phyloP scores from a whole-genome alignment of 2,888 invertebrate genomes.

The Drosophila multiciliata region DNA sequence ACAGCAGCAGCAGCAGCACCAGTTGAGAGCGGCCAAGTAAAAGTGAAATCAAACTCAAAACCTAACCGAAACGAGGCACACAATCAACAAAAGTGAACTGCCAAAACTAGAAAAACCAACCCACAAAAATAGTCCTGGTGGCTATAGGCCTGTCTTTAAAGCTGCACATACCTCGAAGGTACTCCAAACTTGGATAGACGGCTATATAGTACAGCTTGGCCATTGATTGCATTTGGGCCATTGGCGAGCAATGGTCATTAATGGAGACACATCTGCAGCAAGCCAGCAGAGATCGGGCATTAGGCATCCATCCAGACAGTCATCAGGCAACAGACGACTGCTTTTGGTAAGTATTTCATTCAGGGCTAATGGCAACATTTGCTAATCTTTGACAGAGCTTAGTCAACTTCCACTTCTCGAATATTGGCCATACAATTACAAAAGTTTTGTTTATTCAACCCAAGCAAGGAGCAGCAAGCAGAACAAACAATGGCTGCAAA shows the following conservation, averaged over 20 bases:
- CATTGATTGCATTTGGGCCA: conserved; percentile 56
- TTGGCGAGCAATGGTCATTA: conserved; percentile 47
- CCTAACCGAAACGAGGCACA: conserved; percentile 37
- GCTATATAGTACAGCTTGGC: conserved; percentile 7
- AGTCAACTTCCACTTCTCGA: conserved; percentile 56
- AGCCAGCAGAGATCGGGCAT: not conserved
- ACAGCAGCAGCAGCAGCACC: conserved; percentile 10
- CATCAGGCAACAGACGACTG: conserved; percentile 7
- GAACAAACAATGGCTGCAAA: conserved; percentile 39
- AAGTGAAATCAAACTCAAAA: conserved; percentile 61
- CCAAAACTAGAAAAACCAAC: conserved; percentile 33
- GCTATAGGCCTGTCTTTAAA: not conserved
- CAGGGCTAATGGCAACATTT: conserved; percentile 60
- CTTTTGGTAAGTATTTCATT: conserved; percentile 14
- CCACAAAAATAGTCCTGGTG: conserved; percentile 4
- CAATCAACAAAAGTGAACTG: conserved; percentile 55
- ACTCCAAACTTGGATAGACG: conserved; percentile 3
- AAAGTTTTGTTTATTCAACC: conserved; percentile 56
- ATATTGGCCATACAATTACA: conserved; percentile 63
- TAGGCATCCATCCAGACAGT: conserved; percentile 21
- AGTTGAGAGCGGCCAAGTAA: conserved; percentile 42
- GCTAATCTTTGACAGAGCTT: conserved; percentile 67
- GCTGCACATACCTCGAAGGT: conserved; percentile 1
- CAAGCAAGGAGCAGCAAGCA: conserved; percentile 17
- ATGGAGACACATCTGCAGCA: conserved; percentile 28